phyloP scores from a whole-genome alignment of 35 echinoderm and acorn worm genomes.

The Acanthaster planci region DNA sequence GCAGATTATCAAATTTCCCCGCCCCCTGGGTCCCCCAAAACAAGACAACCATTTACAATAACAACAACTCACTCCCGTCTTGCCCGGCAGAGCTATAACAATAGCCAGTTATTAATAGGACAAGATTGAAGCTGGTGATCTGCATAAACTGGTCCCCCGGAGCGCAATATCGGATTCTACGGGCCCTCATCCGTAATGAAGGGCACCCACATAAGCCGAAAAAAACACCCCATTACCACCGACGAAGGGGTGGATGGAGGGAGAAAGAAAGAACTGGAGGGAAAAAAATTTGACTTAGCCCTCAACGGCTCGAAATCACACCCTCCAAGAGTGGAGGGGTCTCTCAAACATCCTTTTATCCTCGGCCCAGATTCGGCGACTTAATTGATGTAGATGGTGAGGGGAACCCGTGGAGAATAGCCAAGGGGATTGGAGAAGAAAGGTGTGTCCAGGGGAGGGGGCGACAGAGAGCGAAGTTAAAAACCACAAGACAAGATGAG shows the following conservation, averaged over 20 bases:
- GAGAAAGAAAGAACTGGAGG: no score
- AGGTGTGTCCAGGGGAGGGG: not conserved
- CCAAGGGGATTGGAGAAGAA: not conserved
- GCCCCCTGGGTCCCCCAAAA: not conserved
- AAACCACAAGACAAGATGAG: not conserved
- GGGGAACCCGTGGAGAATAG: not conserved
- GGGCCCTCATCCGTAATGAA: not conserved
- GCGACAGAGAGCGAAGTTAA: not conserved
- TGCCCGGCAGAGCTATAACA: not conserved
- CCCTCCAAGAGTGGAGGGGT: not conserved
- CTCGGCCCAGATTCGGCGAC: constrained; percentile 1
- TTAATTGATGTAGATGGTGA: constrained; percentile 16
- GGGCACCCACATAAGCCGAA: not conserved
- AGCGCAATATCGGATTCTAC: constrained; percentile 11
- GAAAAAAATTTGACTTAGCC: not conserved
- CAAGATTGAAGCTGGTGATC: constrained; percentile 25
- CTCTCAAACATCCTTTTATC: not conserved
- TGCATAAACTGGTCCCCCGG: constrained; percentile 27
- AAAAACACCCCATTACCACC: not conserved
- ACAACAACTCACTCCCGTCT: no score
- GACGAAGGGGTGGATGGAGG: not conserved
- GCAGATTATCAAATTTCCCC: constrained; percentile 22
- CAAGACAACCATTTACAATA: not conserved
- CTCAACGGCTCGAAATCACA: not conserved
- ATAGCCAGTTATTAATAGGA: constrained; percentile 3